Percentiles rank a stretch among this genome's conserved stretches.
Evolutionary conservation across 2,888 invertebrate genomes (phyloP).

Genomic region (Piscicola geometra): DNA sequence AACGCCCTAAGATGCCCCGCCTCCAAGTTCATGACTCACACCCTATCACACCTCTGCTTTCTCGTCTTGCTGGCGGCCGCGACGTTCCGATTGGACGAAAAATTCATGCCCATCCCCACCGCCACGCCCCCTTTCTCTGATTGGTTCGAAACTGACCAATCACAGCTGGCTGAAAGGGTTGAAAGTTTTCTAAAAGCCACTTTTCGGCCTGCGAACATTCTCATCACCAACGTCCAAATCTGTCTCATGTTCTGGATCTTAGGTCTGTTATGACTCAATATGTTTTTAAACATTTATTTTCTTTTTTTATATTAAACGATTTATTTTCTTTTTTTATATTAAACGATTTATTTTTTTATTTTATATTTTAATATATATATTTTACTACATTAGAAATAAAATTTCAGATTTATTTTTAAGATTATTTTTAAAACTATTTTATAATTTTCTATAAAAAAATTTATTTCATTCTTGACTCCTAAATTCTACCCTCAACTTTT

Average conservation of each 20-base stretch:
- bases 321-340: too few species aligned
- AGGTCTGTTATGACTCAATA: slow-evolving; percentile 46
- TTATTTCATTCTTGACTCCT: background rate
- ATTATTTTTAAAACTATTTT: background rate
- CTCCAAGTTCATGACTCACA: slow-evolving; percentile 69
- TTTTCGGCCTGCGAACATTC: slow-evolving; percentile 52
- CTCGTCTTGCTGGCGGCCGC: slow-evolving; percentile 66
- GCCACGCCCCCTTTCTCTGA: slow-evolving; percentile 43
- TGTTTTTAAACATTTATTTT: slow-evolving; percentile 1
- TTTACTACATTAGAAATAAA: too few species aligned
- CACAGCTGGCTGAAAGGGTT: slow-evolving; percentile 41
- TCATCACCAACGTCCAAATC: slow-evolving; percentile 55
- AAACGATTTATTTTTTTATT: too few species aligned
- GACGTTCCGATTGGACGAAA: slow-evolving; percentile 58
- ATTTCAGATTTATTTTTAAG: background rate
- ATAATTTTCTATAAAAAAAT: background rate
- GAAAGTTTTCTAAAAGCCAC: slow-evolving; percentile 38
- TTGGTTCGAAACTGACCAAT: slow-evolving; percentile 38
- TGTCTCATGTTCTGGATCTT: slow-evolving; percentile 56
- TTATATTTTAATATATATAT: too few species aligned
- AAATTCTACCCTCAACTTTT: too few species aligned
- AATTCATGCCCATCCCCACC: slow-evolving; percentile 43
- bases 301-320: too few species aligned
- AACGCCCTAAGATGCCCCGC: slow-evolving; percentile 61
- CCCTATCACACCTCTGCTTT: slow-evolving; percentile 67